A percentile compares a stretch with the other conserved stretches of the same genome.
These are phyloP conservation scores for Bettongia penicillata DNA, from an alignment of 2,113 vertebrate species.

Conservation along the genomic window DNA sequence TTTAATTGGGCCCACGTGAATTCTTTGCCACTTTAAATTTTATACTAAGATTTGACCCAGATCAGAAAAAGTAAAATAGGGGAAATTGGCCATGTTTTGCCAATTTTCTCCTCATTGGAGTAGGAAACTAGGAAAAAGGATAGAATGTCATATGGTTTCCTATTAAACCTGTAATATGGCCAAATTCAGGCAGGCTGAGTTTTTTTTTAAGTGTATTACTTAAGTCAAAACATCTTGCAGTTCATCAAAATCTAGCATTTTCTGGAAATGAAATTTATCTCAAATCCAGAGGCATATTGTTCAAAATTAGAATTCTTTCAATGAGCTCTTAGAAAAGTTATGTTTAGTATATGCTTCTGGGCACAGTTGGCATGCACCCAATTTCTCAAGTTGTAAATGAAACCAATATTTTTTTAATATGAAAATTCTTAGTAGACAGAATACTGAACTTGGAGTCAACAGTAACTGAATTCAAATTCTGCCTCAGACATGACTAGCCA, in stretches of 20 bases:
- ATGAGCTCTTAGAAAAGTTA: not conserved
- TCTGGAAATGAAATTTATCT: not conserved
- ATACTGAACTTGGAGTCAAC: not conserved
- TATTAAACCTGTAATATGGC: not conserved
- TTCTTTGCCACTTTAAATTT: not conserved
- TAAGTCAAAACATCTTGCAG: not conserved
- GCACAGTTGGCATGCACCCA: not conserved
- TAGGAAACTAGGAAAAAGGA: not conserved
- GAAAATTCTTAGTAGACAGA: not conserved
- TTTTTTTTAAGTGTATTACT: not conserved
- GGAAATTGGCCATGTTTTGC: not conserved
- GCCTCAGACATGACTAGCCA: not conserved
- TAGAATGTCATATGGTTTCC: not conserved
- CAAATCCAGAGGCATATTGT: not conserved
- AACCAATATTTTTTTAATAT: not conserved
- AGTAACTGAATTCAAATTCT: not conserved
- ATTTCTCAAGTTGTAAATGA: not conserved
- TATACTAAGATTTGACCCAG: not conserved
- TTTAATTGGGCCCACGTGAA: not conserved
- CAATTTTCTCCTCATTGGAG: not conserved
- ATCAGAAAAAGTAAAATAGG: not conserved
- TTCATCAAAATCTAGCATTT: not conserved
- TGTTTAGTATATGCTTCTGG: not conserved
- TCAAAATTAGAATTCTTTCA: not conserved
- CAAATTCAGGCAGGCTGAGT: not conserved